Evolutionary conservation across 2,113 vertebrate species (phyloP).

Genomic region (Carassius gibelio): DNA sequence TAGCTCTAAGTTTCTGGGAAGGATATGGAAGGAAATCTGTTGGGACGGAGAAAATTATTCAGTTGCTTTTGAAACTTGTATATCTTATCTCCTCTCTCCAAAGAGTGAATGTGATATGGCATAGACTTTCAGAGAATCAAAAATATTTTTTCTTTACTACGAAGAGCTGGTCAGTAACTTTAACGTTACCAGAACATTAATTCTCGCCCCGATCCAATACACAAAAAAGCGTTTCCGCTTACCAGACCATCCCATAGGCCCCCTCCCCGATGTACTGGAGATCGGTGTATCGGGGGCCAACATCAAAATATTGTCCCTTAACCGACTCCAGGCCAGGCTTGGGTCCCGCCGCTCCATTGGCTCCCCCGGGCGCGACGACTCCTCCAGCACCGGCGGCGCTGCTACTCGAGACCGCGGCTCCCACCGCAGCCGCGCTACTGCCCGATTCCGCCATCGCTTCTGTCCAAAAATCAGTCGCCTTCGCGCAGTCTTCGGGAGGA

Average conservation of each 20-base stretch:
- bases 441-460: constrained; percentile 77
- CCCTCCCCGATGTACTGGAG: constrained; percentile 87
- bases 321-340: constrained; percentile 78
- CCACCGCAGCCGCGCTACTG: constrained; percentile 71
- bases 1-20: background rate
- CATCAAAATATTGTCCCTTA: constrained; percentile 85
- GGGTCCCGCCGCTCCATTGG: constrained; percentile 65
- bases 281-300: constrained; percentile 86
- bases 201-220: background rate
- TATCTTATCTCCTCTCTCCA: background rate
- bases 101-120: background rate
- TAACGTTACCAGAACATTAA: background rate
- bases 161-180: background rate
- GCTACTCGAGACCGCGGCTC: constrained; percentile 75
- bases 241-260: constrained; percentile 89
- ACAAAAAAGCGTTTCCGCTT: constrained; percentile 57
- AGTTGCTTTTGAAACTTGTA: background rate
- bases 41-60: background rate
- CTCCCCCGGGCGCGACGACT: constrained; percentile 67
- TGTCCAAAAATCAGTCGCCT: constrained; percentile 58
- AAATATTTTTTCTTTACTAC: background rate
- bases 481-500: constrained; percentile 52
- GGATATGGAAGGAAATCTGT: constrained; percentile 30
- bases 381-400: constrained; percentile 65
- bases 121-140: background rate